Conservation (phyloP, 2,797 vertebrate genomes). For the Echiichthys vipera region DNA sequence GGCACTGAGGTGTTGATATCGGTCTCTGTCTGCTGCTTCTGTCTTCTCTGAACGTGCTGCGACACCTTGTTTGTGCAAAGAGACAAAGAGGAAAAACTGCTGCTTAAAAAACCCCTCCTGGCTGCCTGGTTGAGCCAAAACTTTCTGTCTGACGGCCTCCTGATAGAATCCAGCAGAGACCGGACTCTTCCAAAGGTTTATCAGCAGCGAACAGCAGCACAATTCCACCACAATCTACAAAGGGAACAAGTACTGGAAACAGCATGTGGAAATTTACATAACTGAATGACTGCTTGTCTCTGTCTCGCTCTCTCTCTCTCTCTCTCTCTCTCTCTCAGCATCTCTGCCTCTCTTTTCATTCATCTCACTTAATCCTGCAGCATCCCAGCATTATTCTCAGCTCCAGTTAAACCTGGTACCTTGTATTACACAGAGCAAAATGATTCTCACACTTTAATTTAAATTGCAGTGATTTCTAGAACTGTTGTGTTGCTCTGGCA, state of each 20-base stretch:
- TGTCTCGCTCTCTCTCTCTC: constrained; percentile 3
- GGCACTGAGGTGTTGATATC: constrained; percentile 44
- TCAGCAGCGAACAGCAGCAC: constrained; percentile 74
- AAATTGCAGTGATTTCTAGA: constrained; percentile 30
- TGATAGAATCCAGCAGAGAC: constrained; percentile 74
- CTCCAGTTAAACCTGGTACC: constrained; percentile 56
- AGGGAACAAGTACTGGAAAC: constrained; percentile 62
- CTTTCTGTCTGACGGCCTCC: constrained; percentile 64
- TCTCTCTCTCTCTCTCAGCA: constrained; percentile 4
- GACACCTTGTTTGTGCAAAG: background rate
- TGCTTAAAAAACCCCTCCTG: constrained; percentile 24
- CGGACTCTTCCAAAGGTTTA: constrained; percentile 73
- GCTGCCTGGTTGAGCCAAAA: constrained; percentile 32
- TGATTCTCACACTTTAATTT: constrained; percentile 33
- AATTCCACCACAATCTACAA: constrained; percentile 66
- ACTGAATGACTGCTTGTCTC: constrained; percentile 39
- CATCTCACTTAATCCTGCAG: constrained; percentile 23
- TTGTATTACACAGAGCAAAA: constrained; percentile 33
- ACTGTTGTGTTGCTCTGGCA: constrained; percentile 31
- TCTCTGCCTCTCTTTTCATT: constrained; percentile 1
- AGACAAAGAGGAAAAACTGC: constrained; percentile 9
- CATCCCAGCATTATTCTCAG: constrained; percentile 24
- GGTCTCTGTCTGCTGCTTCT: constrained; percentile 12
- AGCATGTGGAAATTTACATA: constrained; percentile 62
- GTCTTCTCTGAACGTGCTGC: constrained; percentile 13